Percentiles rank a stretch among this genome's conserved stretches.
phyloP scores from a whole-genome alignment of 1,140 invertebrate genomes.

The Platyscapa corneri region DNA sequence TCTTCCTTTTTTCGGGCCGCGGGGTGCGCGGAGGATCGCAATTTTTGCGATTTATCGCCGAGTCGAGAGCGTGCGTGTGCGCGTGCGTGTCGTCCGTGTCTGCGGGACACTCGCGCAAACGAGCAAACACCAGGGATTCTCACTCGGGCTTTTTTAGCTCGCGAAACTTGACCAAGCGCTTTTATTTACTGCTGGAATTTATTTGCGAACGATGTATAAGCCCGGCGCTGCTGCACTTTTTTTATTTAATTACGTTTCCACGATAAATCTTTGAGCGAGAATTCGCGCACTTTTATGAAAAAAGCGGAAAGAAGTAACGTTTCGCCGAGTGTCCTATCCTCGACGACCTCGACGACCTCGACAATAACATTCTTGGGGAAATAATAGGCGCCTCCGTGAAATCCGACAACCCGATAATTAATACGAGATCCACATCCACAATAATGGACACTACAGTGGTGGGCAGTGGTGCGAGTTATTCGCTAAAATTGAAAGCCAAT shows the following conservation, averaged over 20 bases:
- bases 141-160: conserved; percentile 8
- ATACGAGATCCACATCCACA: no score
- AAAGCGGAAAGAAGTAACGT: neutral
- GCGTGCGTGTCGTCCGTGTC: neutral
- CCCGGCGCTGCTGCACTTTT: neutral
- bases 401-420: no score
- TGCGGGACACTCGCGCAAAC: neutral
- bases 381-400: no score
- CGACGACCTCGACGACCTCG: neutral
- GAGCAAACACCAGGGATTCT: neutral
- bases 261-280: conserved; percentile 20
- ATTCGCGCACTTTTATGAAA: neutral
- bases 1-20: conserved; percentile 16
- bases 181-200: conserved; percentile 46
- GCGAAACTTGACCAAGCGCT: conserved; percentile 41
- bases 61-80: conserved; percentile 18
- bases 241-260: conserved; percentile 17
- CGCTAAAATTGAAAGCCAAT: no score
- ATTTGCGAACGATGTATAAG: neutral
- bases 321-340: neutral
- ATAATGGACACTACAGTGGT: no score
- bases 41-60: conserved; percentile 50
- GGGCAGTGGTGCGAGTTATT: no score
- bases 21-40: conserved; percentile 30
- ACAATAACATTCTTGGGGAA: neutral